Base-by-base conservation (phyloP, 1,140 invertebrate species). In the Halictus rubicundus region DNA sequence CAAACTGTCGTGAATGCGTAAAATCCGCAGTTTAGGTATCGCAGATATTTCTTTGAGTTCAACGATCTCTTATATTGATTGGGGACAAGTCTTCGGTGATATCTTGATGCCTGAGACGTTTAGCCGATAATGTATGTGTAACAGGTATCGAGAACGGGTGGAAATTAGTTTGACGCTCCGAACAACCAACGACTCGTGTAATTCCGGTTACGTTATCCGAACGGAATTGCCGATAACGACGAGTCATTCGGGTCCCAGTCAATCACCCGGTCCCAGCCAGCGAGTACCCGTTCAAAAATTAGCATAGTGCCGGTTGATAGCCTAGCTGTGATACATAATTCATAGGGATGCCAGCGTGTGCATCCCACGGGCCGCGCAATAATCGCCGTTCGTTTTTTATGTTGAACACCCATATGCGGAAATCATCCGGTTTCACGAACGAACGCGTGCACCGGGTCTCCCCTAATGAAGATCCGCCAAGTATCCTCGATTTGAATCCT, bases 251-350 rank as follows among this genome's bases (percentile, higher is more conserved):
- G 71, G 60, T 65, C 68, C 76, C 78, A 75, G 70, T 64, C 83
- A 52, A 83, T 83, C 76, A 57, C 42, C 5, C 71, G 59, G 52
- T 68, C 25, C 27, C 60, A 77, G 72, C 68, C 68, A 25, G 73
- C 6, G 57, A 69, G 77, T 72, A 32, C 49, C 78, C 78, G 78
- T 71, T 81, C 19, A 21, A 52, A 81, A 85, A 85, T 85, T 85
- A 85, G 72, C 83, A 85, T 85, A 84, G 78, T 77, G 78, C 78
- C 73, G 82, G 83, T 46, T 57, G 83, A 85, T 85, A 85, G 75
- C 66, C 27, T 27, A 84, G 59, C 71, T 78, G 60, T 57, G 82
- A 85, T 85, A 84, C 82, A 85, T 84, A 85, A 85, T 81, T 81
- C 68, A 84, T 80, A 65, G 72, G 61, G 52, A 57, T 64, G 78